A percentile compares a stretch with the other conserved stretches of the same genome.
Conservation (phyloP, 2,888 invertebrate genomes). For the Yponomeuta sedellus region DNA sequence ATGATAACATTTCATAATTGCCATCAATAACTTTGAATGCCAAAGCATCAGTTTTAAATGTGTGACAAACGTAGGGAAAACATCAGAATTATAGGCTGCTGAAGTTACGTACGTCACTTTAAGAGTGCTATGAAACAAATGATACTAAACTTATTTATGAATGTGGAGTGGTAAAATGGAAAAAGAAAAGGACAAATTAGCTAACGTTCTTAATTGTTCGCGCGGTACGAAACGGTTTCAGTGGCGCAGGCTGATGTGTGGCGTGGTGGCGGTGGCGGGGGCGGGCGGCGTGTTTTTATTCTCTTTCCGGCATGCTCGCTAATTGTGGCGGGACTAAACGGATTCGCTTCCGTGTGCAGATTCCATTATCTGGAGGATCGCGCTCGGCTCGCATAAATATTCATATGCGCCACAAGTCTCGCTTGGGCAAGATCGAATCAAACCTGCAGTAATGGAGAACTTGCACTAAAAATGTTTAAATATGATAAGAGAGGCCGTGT, state of each 20-base stretch:
- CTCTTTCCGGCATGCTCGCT: constrained; percentile 38
- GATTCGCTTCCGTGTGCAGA: constrained; percentile 63
- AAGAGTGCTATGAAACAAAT: not conserved
- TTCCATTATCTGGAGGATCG: constrained; percentile 68
- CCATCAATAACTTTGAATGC: too few relatives aligned
- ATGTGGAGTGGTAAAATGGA: not conserved
- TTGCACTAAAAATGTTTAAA: too few relatives aligned
- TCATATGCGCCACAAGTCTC: constrained; percentile 52
- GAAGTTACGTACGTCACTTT: not conserved
- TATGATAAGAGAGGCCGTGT: too few relatives aligned
- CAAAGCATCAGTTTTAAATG: too few relatives aligned
- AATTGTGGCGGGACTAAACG: constrained; percentile 64
- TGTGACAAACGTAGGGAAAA: too few relatives aligned
- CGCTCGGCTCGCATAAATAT: constrained; percentile 64
- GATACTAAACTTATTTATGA: not conserved
- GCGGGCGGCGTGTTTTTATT: constrained; percentile 22
- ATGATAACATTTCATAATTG: too few relatives aligned
- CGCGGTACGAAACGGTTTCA: not conserved
- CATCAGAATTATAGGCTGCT: too few relatives aligned
- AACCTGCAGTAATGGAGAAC: constrained; percentile 20
- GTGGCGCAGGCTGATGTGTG: not conserved
- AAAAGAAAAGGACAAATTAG: constrained; percentile 11
- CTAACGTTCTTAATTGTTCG: constrained; percentile 9
- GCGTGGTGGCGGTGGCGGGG: not conserved
- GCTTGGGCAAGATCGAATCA: constrained; percentile 41